These are phyloP conservation scores for Ceratosolen fusciceps DNA, from an alignment of 1,140 invertebrate genomes.

Conservation along the genomic window DNA sequence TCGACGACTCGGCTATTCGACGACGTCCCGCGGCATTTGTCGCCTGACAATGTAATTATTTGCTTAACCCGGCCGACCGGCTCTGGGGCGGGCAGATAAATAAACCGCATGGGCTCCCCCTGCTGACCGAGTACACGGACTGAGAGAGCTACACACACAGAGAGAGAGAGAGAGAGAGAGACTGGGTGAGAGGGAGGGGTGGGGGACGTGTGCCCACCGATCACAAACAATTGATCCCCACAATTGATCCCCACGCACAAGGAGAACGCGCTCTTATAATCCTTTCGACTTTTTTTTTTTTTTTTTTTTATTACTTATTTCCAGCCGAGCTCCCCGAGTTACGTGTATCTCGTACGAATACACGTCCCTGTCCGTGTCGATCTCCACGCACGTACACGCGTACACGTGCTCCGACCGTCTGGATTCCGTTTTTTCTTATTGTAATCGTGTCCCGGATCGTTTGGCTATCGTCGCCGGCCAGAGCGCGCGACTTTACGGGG, in stretches of 20 bases:
- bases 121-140: neutral
- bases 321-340: too few species aligned
- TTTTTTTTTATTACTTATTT: neutral
- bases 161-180: too few species aligned
- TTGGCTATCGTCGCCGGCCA: neutral
- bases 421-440: conserved; percentile 14
- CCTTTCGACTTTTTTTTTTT: neutral
- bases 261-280: neutral
- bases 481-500: too few species aligned
- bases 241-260: neutral
- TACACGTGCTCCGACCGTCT: neutral
- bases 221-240: neutral
- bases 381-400: neutral
- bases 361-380: neutral
- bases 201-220: conserved; percentile 2
- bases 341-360: neutral
- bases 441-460: neutral
- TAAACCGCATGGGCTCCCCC: neutral
- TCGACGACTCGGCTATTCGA: neutral
- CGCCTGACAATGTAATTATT: conserved; percentile 68
- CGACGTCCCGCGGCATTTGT: conserved; percentile 59
- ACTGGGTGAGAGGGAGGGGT: too few species aligned
- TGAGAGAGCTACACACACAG: too few species aligned
- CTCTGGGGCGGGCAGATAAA: conserved; percentile 6
- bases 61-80: conserved; percentile 39